Evolutionary conservation across 1,140 invertebrate species (phyloP).

Genomic region (Achroia grisella): DNA sequence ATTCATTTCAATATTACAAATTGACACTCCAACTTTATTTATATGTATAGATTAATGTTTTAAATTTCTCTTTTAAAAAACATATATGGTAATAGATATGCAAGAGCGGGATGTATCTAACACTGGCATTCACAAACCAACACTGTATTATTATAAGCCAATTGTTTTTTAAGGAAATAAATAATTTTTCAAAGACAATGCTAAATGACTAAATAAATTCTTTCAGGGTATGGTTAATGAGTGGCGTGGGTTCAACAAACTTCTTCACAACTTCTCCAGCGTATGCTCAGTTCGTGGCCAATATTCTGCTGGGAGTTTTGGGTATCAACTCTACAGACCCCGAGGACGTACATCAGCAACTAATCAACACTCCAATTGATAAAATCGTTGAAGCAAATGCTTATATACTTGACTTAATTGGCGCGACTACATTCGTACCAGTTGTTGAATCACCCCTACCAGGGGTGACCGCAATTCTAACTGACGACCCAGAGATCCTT

Average conservation of each 20-base stretch:
- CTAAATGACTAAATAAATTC: neutral
- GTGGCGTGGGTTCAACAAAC: slow-evolving; percentile 31
- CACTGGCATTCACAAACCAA: no score
- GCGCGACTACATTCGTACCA: slow-evolving; percentile 37
- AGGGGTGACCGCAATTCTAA: slow-evolving; percentile 37
- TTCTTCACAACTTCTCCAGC: slow-evolving; percentile 40
- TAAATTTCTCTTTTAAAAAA: no score
- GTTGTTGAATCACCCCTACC: slow-evolving; percentile 41
- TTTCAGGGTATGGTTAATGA: slow-evolving; percentile 54
- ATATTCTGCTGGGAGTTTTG: slow-evolving; percentile 26
- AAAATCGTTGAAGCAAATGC: slow-evolving; percentile 36
- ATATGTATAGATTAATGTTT: no score
- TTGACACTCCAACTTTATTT: no score
- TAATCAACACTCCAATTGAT: slow-evolving; percentile 33
- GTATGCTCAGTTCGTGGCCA: slow-evolving; percentile 29
- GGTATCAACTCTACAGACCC: slow-evolving; percentile 36
- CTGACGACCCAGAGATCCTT: slow-evolving; percentile 44
- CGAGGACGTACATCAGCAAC: slow-evolving; percentile 31
- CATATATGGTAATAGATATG: no score
- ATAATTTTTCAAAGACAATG: no score
- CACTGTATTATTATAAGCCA: no score
- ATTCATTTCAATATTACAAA: no score
- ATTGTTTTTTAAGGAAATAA: no score
- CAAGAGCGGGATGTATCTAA: no score
- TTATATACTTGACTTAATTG: slow-evolving; percentile 30